phyloP scores from a whole-genome alignment of 2,797 vertebrate species.

The Sardinella longiceps region DNA sequence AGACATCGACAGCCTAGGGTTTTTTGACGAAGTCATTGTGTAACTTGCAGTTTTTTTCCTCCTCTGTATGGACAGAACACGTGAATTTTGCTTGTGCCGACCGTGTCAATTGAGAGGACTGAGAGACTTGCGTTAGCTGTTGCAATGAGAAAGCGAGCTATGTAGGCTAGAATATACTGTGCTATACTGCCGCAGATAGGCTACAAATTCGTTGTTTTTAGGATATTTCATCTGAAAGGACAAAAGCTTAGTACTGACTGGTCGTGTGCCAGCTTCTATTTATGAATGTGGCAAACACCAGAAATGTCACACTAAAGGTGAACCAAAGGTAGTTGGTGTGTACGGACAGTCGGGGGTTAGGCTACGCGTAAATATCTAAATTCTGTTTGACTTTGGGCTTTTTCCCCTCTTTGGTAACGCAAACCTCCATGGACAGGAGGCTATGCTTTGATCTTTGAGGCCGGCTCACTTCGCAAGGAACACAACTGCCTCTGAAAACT shows the following conservation, averaged over 20 bases:
- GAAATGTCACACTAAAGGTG: conserved; percentile 9
- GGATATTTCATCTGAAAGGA: not conserved
- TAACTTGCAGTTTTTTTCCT: conserved; percentile 46
- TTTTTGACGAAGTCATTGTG: conserved; percentile 22
- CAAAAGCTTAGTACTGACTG: not conserved
- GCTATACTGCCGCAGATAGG: not conserved
- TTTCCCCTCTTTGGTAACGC: not conserved
- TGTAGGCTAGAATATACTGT: not conserved
- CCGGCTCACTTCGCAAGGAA: not conserved
- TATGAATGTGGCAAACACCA: not conserved
- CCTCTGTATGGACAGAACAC: not conserved
- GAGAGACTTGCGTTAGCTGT: not conserved
- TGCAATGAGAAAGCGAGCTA: not conserved
- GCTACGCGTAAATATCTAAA: not conserved
- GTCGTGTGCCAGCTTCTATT: not conserved
- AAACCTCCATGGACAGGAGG: not conserved
- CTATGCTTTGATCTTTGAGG: conserved; percentile 1
- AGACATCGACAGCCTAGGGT: conserved; percentile 31
- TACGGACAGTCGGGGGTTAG: not conserved
- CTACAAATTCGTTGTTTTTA: not conserved
- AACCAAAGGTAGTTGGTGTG: not conserved
- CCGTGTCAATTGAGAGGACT: not conserved
- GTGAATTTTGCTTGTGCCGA: not conserved
- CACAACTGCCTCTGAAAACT: conserved; percentile 15
- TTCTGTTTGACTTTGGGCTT: conserved; percentile 11